Percentiles rank a stretch among this genome's conserved stretches.
Evolutionary conservation across 2,797 vertebrate species (phyloP).

Genomic region (Nannoperca obscura): DNA sequence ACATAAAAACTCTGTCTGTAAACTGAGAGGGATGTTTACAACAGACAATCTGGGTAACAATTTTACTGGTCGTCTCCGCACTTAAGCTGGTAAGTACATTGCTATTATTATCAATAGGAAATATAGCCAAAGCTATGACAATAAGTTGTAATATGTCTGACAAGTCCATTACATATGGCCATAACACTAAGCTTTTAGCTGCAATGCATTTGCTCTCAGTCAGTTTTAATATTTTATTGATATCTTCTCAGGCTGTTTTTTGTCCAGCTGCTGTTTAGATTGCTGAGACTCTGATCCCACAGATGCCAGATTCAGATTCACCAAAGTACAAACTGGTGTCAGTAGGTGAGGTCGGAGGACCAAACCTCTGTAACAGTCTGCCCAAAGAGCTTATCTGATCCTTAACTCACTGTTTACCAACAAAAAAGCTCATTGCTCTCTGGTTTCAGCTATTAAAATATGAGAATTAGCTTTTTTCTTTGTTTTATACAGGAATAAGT

Average conservation of each 20-base stretch:
- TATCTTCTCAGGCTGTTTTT: not conserved
- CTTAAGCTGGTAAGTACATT: not conserved
- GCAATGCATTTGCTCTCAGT: not conserved
- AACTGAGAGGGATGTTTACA: too few species aligned
- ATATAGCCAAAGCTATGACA: not conserved
- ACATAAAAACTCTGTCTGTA: too few species aligned
- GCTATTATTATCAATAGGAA: not conserved
- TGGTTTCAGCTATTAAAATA: not conserved
- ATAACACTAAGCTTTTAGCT: not conserved
- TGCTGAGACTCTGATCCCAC: not conserved
- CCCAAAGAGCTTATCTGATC: not conserved
- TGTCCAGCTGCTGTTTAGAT: constrained; percentile 8
- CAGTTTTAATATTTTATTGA: constrained; percentile 34
- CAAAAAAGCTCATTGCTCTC: not conserved
- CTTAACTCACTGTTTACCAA: too few species aligned
- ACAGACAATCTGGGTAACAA: too few species aligned
- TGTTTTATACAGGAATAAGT: not conserved
- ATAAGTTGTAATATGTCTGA: not conserved
- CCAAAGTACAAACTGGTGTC: not conserved
- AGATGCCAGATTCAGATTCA: not conserved
- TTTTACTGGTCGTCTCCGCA: not conserved
- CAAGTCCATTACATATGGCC: not conserved
- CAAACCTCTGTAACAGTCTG: too few species aligned
- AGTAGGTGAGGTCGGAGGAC: not conserved
- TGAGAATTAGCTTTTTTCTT: not conserved